These are phyloP conservation scores for Tethya wilhelma DNA, from an alignment of 37 sponge, comb jelly and placozoan species.

Conservation along the genomic window DNA sequence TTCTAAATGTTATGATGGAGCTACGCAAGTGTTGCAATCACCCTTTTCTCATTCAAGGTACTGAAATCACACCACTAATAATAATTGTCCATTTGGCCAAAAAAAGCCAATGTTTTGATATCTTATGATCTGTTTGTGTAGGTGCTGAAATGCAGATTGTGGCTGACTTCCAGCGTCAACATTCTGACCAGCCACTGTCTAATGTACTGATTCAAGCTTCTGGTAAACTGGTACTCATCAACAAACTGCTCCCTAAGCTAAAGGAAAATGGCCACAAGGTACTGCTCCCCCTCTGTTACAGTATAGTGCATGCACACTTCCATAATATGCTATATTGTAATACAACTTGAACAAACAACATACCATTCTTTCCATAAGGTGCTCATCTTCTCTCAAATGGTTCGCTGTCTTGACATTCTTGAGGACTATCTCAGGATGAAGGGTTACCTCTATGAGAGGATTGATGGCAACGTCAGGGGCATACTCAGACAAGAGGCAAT, in stretches of 20 bases:
- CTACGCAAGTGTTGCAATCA: constrained; percentile 94
- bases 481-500: constrained; percentile 91
- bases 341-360: not conserved
- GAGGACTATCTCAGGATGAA: constrained; percentile 86
- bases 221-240: constrained; percentile 93
- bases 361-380: constrained; percentile 30
- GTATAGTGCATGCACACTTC: too few relatives aligned
- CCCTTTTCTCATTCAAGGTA: constrained; percentile 90
- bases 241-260: constrained; percentile 92
- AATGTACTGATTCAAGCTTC: constrained; percentile 87
- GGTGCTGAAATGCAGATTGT: constrained; percentile 91
- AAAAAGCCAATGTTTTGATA: not conserved
- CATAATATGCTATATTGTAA: not conserved
- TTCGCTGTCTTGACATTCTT: constrained; percentile 89
- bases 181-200: constrained; percentile 31
- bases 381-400: constrained; percentile 96
- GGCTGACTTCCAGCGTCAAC: constrained; percentile 52
- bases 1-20: constrained; percentile 94
- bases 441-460: constrained; percentile 91
- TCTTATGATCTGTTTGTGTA: constrained; percentile 8
- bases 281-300: too few relatives aligned
- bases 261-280: constrained; percentile 95
- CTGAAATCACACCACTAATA: not conserved
- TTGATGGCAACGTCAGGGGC: constrained; percentile 94
- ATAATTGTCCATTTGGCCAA: not conserved